Evolutionary conservation across 2,888 invertebrate genomes (phyloP), one percentile per base, ranked within the genome.

Genomic region (Anthophora plumipes): DNA sequence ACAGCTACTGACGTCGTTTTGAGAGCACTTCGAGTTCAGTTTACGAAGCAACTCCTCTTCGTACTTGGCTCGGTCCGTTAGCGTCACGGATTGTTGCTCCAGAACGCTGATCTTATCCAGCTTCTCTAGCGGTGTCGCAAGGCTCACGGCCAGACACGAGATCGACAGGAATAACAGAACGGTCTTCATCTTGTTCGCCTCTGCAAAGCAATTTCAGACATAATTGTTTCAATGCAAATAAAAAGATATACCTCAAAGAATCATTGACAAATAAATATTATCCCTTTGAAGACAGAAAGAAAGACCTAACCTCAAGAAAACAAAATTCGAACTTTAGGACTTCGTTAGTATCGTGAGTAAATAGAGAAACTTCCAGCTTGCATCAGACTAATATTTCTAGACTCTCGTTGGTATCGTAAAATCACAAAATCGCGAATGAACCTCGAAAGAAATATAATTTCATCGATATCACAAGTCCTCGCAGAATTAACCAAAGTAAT

Each of bases 1-100:
- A 92, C 97, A 97, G 11, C 97, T 96, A 50, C 97, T 96, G 60
- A 97, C 95, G 89, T 97, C 97, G 70, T 96, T 95, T 85, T 96
- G 95, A 6, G 96, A 95, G 91, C 97, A 97, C 94, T 97, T 97
- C 86, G 95, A 94, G 91, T 97, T 97, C 52, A 97, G 94, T 87
- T 97, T 97, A 60, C 96, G 95, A 86, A 97, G 94, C 14, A 97
- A 94, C 31, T 95, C 95, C 85, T 97, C 97, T 93, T 97, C 97
- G 86, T 93, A 92, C 77, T 93, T 93, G 22, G 91, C 92, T 7
- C 93, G 92, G 75, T 93, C 93, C 57, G 90, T 90, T 66, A 92
- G 41, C 66, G 89, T 91, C 79, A 90, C 89, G 66, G 92, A 88
- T 83, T 92, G 92, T 85, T 92, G 91, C 89, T 93, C 92, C 41